phyloP scores from a whole-genome alignment of 2,888 invertebrate species.

The Callyntrura guangdongensis region DNA sequence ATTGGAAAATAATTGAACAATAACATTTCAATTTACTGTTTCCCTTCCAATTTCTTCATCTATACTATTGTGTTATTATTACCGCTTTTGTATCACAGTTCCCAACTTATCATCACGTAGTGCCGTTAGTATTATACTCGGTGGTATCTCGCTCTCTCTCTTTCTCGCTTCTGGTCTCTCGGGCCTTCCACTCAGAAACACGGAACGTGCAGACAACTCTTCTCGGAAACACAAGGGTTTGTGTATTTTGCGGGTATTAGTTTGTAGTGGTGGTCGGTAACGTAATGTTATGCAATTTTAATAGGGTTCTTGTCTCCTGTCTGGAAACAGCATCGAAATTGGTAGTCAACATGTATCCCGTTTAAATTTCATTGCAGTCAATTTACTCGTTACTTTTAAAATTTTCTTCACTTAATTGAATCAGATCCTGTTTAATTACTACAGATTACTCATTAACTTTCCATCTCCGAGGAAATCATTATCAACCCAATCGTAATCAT shows the following conservation, averaged over 20 bases:
- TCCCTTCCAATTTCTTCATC: conserved; percentile 44
- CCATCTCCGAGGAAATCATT: not conserved
- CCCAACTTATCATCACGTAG: conserved; percentile 12
- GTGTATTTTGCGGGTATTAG: not conserved
- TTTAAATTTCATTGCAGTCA: conserved; percentile 71
- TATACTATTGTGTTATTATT: not conserved
- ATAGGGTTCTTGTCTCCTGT: conserved; percentile 37
- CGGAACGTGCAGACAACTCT: conserved; percentile 5
- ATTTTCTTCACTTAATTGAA: conserved; percentile 62
- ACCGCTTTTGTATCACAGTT: conserved; percentile 14
- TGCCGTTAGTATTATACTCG: not conserved
- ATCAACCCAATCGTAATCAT: not conserved
- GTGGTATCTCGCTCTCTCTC: not conserved
- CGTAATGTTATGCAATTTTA: conserved; percentile 53
- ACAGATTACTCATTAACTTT: conserved; percentile 9
- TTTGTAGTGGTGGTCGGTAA: not conserved
- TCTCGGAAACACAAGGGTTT: too few species aligned
- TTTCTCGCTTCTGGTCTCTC: conserved; percentile 13
- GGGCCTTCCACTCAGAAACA: conserved; percentile 16
- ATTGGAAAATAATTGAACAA: conserved; percentile 72
- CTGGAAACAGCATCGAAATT: not conserved
- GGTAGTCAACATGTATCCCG: conserved; percentile 32
- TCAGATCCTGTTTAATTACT: conserved; percentile 61
- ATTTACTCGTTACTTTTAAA: conserved; percentile 68
- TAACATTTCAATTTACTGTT: conserved; percentile 61